These are phyloP conservation scores for Ectobius pallidus DNA, from an alignment of 2,888 invertebrate genomes.

Conservation along the genomic window DNA sequence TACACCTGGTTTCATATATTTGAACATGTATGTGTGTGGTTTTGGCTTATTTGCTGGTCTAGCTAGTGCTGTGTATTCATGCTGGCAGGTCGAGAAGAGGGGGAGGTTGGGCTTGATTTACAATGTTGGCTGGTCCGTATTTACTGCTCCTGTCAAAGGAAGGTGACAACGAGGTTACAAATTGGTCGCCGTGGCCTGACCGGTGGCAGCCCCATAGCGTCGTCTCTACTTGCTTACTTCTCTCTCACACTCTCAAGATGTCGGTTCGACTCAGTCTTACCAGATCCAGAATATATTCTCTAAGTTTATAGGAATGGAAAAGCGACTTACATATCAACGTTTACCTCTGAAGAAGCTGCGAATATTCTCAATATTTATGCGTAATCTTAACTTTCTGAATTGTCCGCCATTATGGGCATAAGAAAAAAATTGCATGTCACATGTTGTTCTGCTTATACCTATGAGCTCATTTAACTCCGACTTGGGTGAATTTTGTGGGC, in stretches of 20 bases:
- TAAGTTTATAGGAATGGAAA: background rate
- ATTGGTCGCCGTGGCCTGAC: constrained; percentile 37
- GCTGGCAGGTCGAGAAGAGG: background rate
- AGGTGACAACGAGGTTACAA: constrained; percentile 39
- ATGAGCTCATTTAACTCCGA: no score
- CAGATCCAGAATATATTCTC: no score
- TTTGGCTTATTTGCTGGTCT: constrained; percentile 20
- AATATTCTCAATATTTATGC: no score
- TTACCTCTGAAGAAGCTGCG: no score
- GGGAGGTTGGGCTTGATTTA: constrained; percentile 32
- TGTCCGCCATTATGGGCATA: no score
- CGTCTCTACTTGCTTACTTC: background rate
- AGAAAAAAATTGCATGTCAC: no score
- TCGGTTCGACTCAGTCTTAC: no score
- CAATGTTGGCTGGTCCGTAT: constrained; percentile 36
- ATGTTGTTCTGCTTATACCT: no score
- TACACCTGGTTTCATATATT: background rate
- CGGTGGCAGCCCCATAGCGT: constrained; percentile 31
- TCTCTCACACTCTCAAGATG: background rate
- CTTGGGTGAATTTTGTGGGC: no score
- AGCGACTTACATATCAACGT: no score
- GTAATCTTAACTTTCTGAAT: no score
- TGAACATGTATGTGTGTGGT: constrained; percentile 19
- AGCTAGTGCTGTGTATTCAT: constrained; percentile 15
- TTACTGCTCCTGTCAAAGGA: constrained; percentile 38